Percentiles rank a stretch among this genome's conserved stretches.
These are phyloP conservation scores for Muscina levida DNA, from an alignment of 2,888 invertebrate species.

Conservation along the genomic window DNA sequence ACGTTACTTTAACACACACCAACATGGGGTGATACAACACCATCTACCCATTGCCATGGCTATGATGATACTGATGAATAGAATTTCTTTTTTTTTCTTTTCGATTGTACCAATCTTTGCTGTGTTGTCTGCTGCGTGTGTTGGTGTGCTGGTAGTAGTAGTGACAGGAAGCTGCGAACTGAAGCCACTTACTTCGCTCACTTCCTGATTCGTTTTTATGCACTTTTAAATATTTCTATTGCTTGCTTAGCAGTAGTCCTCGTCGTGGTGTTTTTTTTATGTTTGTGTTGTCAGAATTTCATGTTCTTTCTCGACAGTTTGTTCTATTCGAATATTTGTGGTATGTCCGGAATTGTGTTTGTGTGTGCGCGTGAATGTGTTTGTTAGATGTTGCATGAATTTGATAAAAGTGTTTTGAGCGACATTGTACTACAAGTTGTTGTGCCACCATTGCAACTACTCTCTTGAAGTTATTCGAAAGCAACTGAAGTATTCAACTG, in stretches of 20 bases:
- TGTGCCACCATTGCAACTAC: slow-evolving; percentile 11
- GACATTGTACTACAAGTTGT: slow-evolving; percentile 53
- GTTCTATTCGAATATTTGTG: background rate
- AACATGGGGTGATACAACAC: slow-evolving; percentile 45
- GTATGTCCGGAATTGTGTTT: no score
- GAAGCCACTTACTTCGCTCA: slow-evolving; percentile 65
- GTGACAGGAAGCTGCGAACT: slow-evolving; percentile 61
- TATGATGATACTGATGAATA: slow-evolving; percentile 20
- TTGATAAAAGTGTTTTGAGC: slow-evolving; percentile 59
- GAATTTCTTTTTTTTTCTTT: background rate
- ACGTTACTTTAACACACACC: background rate
- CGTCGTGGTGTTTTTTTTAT: slow-evolving; percentile 54
- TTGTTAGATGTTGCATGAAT: background rate
- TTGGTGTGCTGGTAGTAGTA: background rate
- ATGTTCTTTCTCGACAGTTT: background rate
- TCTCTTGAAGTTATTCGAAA: slow-evolving; percentile 44
- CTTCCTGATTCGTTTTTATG: slow-evolving; percentile 67
- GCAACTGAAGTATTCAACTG: slow-evolving; percentile 62
- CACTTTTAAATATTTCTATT: slow-evolving; percentile 63
- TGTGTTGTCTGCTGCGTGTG: background rate
- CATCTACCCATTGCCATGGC: background rate
- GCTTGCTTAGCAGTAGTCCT: slow-evolving; percentile 17
- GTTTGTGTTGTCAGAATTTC: background rate
- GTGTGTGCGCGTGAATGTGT: background rate
- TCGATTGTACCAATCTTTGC: background rate